Conservation (phyloP, 2,888 invertebrate genomes). For the Lasioglossum zephyrum region DNA sequence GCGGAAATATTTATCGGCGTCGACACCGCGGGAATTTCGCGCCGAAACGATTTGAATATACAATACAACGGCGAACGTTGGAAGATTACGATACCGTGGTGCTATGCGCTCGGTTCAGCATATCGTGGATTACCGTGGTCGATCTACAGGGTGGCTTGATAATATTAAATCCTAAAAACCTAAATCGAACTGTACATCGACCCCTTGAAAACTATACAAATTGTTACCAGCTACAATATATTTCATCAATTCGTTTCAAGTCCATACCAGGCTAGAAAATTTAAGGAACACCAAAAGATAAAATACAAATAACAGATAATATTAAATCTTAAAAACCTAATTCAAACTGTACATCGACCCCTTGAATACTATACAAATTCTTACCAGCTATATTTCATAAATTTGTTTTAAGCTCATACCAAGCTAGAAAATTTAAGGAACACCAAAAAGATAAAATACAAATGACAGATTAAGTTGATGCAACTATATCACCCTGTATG, state of each 20-base stretch:
- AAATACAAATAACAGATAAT: background rate
- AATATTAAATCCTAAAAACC: background rate
- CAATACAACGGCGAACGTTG: conserved; percentile 24
- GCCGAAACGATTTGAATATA: conserved; percentile 52
- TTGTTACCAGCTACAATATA: background rate
- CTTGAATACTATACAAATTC: background rate
- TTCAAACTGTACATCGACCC: background rate
- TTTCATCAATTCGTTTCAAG: background rate
- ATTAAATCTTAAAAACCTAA: background rate
- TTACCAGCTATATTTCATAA: background rate
- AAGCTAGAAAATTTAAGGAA: background rate
- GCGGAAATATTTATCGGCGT: conserved; percentile 16
- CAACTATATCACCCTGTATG: background rate
- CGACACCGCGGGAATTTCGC: conserved; percentile 38
- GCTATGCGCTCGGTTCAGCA: conserved; percentile 33
- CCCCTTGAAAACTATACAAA: background rate
- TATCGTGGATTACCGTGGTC: conserved; percentile 59
- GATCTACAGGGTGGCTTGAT: conserved; percentile 28
- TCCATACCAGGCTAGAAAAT: too few relatives aligned
- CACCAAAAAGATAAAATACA: background rate
- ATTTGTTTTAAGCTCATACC: background rate
- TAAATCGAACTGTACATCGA: background rate
- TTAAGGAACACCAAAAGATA: too few relatives aligned
- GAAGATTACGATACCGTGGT: conserved; percentile 51
- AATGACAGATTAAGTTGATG: background rate